Evolutionary conservation across 2,113 vertebrate species (phyloP).

Genomic region (Gasterosteus nipponicus): DNA sequence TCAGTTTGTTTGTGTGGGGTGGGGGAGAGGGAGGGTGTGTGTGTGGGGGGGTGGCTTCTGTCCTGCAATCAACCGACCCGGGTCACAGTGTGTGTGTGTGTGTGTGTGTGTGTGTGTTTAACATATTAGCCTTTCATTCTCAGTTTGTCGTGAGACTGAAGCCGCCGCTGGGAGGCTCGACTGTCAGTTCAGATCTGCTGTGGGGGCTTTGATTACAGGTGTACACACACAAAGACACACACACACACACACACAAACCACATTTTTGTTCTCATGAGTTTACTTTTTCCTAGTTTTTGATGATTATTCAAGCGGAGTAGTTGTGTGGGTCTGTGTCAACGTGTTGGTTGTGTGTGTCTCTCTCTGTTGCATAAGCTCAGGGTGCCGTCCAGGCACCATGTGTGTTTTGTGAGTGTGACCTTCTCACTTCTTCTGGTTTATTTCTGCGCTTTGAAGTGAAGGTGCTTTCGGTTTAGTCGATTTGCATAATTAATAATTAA

Average conservation of each 20-base stretch:
- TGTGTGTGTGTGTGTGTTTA: constrained; percentile 19
- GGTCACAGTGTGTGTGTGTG: not conserved
- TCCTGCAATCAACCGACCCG: not conserved
- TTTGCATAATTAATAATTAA: not conserved
- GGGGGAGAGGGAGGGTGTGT: too few relatives aligned
- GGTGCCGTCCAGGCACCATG: not conserved
- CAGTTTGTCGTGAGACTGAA: constrained; percentile 45
- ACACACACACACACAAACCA: constrained; percentile 13
- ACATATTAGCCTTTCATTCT: constrained; percentile 25
- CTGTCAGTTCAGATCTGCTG: constrained; percentile 48
- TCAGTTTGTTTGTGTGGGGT: not conserved
- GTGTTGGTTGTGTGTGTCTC: not conserved
- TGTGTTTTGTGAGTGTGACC: not conserved
- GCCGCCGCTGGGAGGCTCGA: constrained; percentile 50
- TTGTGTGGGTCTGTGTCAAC: not conserved
- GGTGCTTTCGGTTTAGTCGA: not conserved
- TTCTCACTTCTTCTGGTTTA: not conserved
- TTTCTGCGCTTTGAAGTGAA: not conserved
- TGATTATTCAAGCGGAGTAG: not conserved
- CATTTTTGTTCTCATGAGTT: not conserved
- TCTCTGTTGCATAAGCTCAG: not conserved
- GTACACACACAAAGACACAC: constrained; percentile 16
- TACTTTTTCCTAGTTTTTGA: constrained; percentile 9
- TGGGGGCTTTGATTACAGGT: constrained; percentile 54
- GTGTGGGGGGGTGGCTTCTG: not conserved